phyloP scores from a whole-genome alignment of 2,888 invertebrate genomes.

The Leptinotarsa rubiginosa region DNA sequence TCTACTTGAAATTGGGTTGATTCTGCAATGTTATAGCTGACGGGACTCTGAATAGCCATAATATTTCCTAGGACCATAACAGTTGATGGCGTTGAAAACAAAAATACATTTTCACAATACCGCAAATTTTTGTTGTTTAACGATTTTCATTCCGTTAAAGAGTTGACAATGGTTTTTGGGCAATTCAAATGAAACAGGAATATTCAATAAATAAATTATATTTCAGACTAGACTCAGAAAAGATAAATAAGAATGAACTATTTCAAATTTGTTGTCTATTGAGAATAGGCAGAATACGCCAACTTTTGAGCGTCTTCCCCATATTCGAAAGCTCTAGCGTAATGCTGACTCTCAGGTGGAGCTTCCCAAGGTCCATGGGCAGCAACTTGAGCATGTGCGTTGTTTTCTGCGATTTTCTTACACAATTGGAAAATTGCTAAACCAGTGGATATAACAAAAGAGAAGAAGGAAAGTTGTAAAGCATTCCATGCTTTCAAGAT shows the following conservation, averaged over 20 bases:
- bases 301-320: constrained; percentile 74
- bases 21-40: too few relatives aligned
- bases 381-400: constrained; percentile 74
- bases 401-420: constrained; percentile 88
- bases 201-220: constrained; percentile 28
- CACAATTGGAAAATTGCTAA: constrained; percentile 90
- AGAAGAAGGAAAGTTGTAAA: constrained; percentile 88
- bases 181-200: background rate
- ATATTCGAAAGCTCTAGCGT: constrained; percentile 56
- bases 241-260: background rate
- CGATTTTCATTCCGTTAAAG: too few relatives aligned
- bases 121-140: too few relatives aligned
- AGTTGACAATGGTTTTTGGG: too few relatives aligned
- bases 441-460: constrained; percentile 86
- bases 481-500: constrained; percentile 91
- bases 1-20: too few relatives aligned
- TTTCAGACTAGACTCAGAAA: constrained; percentile 27
- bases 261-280: background rate
- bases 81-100: too few relatives aligned
- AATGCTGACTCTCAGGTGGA: constrained; percentile 69
- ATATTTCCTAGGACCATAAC: too few relatives aligned
- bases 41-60: too few relatives aligned
- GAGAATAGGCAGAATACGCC: constrained; percentile 71
- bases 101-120: too few relatives aligned
- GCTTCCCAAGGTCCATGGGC: constrained; percentile 81